Evolutionary conservation across 2,888 invertebrate genomes (phyloP).

Genomic region (Eurytoma californica): DNA sequence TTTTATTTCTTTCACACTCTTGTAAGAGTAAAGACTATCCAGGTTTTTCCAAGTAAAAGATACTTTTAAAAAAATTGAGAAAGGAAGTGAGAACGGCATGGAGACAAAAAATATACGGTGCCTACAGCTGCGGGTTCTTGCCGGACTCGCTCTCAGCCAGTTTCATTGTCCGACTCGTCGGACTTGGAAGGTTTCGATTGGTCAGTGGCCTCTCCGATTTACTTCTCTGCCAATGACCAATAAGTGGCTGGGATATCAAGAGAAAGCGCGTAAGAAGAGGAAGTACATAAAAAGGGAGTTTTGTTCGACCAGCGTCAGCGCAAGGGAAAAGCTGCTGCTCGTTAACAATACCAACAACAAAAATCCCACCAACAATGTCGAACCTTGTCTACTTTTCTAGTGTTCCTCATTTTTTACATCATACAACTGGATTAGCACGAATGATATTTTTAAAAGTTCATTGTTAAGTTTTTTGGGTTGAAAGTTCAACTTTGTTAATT

Average conservation of each 20-base stretch:
- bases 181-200: conserved; percentile 61
- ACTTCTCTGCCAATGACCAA: conserved; percentile 57
- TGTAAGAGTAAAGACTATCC: conserved; percentile 10
- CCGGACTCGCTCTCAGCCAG: conserved; percentile 31
- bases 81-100: background rate
- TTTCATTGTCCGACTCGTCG: conserved; percentile 60
- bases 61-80: too few relatives aligned
- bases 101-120: conserved; percentile 6
- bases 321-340: too few relatives aligned
- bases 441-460: too few relatives aligned
- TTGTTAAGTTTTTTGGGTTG: too few relatives aligned
- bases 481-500: too few relatives aligned
- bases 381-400: too few relatives aligned
- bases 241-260: conserved; percentile 45
- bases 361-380: too few relatives aligned
- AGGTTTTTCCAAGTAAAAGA: conserved; percentile 7
- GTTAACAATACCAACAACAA: too few relatives aligned
- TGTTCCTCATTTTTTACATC: too few relatives aligned
- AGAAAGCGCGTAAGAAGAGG: conserved; percentile 7
- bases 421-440: too few relatives aligned
- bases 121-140: conserved; percentile 4
- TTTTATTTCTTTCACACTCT: conserved; percentile 23
- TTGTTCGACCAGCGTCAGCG: too few relatives aligned
- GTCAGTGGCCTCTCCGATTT: conserved; percentile 61
- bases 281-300: conserved; percentile 10